A percentile compares a stretch with the other conserved stretches of the same genome.
These are phyloP conservation scores for Goniozus legneri DNA, from an alignment of 1,140 invertebrate species.

Conservation along the genomic window DNA sequence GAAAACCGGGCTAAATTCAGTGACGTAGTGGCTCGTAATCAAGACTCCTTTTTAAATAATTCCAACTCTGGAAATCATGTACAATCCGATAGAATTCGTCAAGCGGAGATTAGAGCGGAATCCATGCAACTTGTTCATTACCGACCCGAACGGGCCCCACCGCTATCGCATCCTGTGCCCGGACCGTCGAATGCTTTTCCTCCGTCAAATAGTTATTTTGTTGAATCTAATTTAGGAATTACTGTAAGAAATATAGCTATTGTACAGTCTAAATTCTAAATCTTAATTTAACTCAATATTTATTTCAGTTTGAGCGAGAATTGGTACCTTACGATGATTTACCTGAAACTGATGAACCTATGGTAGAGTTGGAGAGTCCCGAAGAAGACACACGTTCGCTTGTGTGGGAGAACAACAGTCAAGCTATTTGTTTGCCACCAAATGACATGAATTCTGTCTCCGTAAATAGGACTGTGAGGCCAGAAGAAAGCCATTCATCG, in stretches of 20 bases:
- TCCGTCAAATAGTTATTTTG: conserved; percentile 42
- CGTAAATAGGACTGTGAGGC: no score
- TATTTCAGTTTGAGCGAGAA: conserved; percentile 39
- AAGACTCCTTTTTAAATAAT: no score
- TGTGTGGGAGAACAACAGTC: conserved; percentile 41
- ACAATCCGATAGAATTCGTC: no score
- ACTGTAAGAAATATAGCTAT: conserved; percentile 22
- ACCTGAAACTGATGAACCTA: conserved; percentile 45
- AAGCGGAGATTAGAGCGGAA: no score
- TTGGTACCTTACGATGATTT: conserved; percentile 49
- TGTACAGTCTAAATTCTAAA: conserved; percentile 3
- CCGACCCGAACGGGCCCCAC: background rate
- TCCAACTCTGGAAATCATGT: no score
- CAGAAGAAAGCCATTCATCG: no score
- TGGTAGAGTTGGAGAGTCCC: conserved; percentile 44
- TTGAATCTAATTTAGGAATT: conserved; percentile 38
- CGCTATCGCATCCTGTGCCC: conserved; percentile 9
- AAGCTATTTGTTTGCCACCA: conserved; percentile 29
- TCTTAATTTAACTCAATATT: conserved; percentile 4
- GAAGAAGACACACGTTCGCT: conserved; percentile 34
- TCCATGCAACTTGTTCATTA: no score
- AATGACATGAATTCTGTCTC: no score
- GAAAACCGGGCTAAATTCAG: conserved; percentile 59
- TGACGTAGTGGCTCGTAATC: conserved; percentile 57
- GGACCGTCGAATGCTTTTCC: conserved; percentile 25